Conservation (phyloP, 2,797 vertebrate species). For the Pitangus sulphuratus region DNA sequence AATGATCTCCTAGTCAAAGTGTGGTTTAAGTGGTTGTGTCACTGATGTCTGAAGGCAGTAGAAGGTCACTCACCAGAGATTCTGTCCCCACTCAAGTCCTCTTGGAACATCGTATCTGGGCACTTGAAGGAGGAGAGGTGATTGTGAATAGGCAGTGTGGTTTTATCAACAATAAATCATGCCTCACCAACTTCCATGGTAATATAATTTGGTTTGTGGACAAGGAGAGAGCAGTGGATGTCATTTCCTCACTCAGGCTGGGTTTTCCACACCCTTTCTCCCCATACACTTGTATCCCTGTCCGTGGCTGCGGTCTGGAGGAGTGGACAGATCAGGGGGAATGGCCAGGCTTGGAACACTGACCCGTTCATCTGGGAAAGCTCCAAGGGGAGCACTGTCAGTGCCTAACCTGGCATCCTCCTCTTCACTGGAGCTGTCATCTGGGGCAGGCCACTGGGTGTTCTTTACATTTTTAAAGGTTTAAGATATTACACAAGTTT, state of each 20-base stretch:
- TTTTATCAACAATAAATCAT: neutral
- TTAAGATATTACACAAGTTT: neutral
- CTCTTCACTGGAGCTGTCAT: neutral
- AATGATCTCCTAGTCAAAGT: neutral
- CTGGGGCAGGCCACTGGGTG: neutral
- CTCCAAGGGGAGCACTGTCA: neutral
- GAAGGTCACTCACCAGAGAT: neutral
- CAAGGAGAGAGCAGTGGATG: neutral
- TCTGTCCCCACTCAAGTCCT: neutral
- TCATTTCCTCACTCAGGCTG: neutral
- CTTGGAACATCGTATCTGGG: neutral
- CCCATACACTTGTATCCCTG: rapidly evolving
- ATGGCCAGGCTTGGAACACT: no score
- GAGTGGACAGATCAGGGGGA: neutral
- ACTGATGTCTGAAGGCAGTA: neutral
- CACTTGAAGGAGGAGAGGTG: neutral
- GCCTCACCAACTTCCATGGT: neutral
- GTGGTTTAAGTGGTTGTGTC: neutral
- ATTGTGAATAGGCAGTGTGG: neutral
- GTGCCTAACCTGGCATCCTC: neutral
- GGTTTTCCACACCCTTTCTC: neutral
- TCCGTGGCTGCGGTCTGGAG: neutral
- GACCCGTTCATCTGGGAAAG: neutral
- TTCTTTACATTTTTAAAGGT: neutral
- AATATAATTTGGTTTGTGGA: no score